Percentiles rank a stretch among this genome's conserved stretches.
These are phyloP conservation scores for Solea solea DNA, from an alignment of 2,113 vertebrate species.

Conservation along the genomic window DNA sequence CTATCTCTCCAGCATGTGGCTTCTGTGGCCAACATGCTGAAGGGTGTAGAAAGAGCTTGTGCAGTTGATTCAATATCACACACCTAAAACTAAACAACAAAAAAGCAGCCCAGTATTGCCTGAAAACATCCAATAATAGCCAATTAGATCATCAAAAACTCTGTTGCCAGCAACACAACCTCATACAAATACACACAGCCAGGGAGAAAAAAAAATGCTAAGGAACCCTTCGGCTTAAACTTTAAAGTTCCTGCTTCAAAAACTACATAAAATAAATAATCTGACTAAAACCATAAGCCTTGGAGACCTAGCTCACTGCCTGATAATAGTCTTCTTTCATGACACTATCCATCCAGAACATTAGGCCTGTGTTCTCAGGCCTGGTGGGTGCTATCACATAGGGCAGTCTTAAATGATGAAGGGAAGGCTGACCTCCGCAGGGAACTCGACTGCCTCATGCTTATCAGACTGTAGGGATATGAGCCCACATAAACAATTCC, in stretches of 20 bases:
- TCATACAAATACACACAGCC: conserved; percentile 58
- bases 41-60: conserved; percentile 45
- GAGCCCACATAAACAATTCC: conserved; percentile 77
- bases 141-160: conserved; percentile 80
- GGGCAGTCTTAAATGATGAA: conserved; percentile 76
- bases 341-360: conserved; percentile 82
- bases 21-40: conserved; percentile 52
- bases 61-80: conserved; percentile 55
- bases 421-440: conserved; percentile 71
- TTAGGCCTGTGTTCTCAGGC: conserved; percentile 78
- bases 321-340: conserved; percentile 85
- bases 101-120: conserved; percentile 65
- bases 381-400: conserved; percentile 77
- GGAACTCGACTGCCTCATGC: conserved; percentile 74
- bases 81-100: conserved; percentile 65
- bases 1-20: conserved; percentile 29
- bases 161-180: conserved; percentile 60
- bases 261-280: conserved; percentile 84
- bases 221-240: conserved; percentile 80
- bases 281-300: conserved; percentile 83
- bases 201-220: conserved; percentile 31
- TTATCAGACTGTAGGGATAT: conserved; percentile 75
- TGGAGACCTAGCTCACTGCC: conserved; percentile 79
- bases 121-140: conserved; percentile 80
- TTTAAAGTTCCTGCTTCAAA: conserved; percentile 83